Evolutionary conservation across 2,797 vertebrate genomes (phyloP), one percentile per base, ranked within the genome.

Genomic region (Enteromius paludinosus): DNA sequence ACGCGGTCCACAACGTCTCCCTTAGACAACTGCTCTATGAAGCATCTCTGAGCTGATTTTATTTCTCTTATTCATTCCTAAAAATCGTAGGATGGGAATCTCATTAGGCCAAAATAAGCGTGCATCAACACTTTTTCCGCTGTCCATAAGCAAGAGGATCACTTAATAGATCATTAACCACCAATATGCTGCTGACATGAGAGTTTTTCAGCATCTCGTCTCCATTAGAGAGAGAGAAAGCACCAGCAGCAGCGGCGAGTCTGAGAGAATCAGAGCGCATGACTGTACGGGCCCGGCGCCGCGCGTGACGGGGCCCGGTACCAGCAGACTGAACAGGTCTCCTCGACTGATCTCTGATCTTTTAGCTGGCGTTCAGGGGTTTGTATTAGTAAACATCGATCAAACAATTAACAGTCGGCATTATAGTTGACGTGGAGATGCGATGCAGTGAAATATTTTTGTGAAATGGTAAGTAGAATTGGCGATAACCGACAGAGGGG

Each of bases 151-250:
- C 94, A 91, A 93, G 90, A 88, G 87, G 90, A 94, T 95, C 93
- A 91, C 94, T 94, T 95, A 94, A 95, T 95, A 96, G 95, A 96
- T 96, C 94, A 96, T 97, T 96, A 96, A 96, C 96, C 94, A 94
- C 90, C 92, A 91, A 93, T 94, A 89, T 93, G 93, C 90, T 95
- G 95, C 95, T 95, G 94, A 95, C 94, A 93, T 90, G 91, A 90
- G 93, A 91, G 91, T 92, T 94, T 95, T 93, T 93, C 91, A 91
- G 93, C 93, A 92, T 94, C 91, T 92, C 91, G 86, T 91, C 93
- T 95, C 94, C 94, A 94, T 94, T 94, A 94, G 43, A 65, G 72
- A 62, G 59, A 25, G 23, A 28, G 23, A 77, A 35, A 47, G 14
- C 41, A 45, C 12, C 43, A 56, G 9, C 61, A 49, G 43, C 2